phyloP scores from a whole-genome alignment of 2,797 vertebrate species.

The Myiotriccus ornatus region DNA sequence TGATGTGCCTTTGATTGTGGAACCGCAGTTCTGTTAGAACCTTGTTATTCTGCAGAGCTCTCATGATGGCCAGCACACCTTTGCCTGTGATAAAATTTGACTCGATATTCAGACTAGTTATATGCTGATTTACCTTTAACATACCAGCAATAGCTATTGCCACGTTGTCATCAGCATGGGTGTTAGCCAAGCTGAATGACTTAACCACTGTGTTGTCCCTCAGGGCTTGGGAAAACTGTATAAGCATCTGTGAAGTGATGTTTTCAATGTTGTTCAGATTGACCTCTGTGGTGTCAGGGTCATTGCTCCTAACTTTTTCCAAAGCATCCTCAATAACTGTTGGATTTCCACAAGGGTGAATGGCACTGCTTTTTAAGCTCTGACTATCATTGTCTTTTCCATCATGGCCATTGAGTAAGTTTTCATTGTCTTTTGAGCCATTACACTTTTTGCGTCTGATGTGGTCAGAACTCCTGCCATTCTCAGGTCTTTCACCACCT shows the following conservation, averaged over 20 bases:
- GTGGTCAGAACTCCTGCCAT: slow-evolving; percentile 32
- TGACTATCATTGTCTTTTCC: slow-evolving; percentile 64
- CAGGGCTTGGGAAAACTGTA: slow-evolving; percentile 88
- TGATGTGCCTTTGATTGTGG: slow-evolving; percentile 95
- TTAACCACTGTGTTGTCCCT: slow-evolving; percentile 86
- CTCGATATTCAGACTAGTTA: slow-evolving; percentile 90
- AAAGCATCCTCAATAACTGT: slow-evolving; percentile 90
- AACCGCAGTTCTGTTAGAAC: slow-evolving; percentile 92
- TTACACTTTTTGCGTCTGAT: slow-evolving; percentile 65
- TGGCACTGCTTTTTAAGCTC: slow-evolving; percentile 54
- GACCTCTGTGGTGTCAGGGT: slow-evolving; percentile 87
- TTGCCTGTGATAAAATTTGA: slow-evolving; percentile 95
- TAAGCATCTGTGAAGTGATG: slow-evolving; percentile 84
- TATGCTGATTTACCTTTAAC: slow-evolving; percentile 85
- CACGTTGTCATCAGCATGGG: slow-evolving; percentile 87
- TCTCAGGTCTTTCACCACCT: slow-evolving; percentile 20
- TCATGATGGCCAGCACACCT: slow-evolving; percentile 90
- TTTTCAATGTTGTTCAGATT: slow-evolving; percentile 98
- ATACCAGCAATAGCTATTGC: slow-evolving; percentile 89
- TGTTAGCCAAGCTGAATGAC: slow-evolving; percentile 91
- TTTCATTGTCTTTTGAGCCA: slow-evolving; percentile 56
- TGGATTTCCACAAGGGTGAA: slow-evolving; percentile 85
- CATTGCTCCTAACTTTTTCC: slow-evolving; percentile 83
- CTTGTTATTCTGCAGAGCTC: slow-evolving; percentile 83
- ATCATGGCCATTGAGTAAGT: slow-evolving; percentile 67